Conservation (phyloP, 2,797 vertebrate genomes). For the Diglossa cyanea region DNA sequence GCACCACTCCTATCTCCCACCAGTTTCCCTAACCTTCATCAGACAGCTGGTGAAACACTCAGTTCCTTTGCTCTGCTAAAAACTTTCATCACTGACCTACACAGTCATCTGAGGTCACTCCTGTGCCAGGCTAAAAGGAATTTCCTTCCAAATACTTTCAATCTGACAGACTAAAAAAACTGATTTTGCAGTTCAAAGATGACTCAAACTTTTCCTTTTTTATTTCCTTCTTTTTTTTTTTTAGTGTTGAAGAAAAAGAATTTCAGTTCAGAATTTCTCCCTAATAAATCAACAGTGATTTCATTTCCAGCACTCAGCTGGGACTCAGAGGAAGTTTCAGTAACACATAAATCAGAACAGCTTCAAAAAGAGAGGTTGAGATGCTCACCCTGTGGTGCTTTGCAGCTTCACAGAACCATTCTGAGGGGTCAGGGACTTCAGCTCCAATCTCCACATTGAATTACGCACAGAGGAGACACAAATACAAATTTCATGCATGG, state of each 20-base stretch:
- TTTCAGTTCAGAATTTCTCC: not conserved
- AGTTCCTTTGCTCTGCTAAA: not conserved
- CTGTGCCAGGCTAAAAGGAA: not conserved
- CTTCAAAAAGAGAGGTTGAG: not conserved
- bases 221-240: not conserved
- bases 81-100: not conserved
- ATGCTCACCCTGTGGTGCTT: not conserved
- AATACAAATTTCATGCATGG: not conserved
- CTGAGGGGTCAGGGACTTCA: not conserved
- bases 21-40: not conserved
- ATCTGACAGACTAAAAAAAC: not conserved
- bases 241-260: not conserved
- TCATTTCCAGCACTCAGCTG: not conserved
- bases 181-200: not conserved
- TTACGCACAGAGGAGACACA: not conserved
- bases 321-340: not conserved
- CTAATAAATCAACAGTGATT: not conserved
- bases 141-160: not conserved
- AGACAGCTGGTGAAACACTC: not conserved
- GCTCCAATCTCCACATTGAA: not conserved
- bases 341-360: not conserved
- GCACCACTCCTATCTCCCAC: not conserved
- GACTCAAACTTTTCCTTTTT: not conserved
- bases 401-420: not conserved
- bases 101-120: not conserved